Conservation (phyloP, 2,888 invertebrate genomes). For the Noctua fimbriata region DNA sequence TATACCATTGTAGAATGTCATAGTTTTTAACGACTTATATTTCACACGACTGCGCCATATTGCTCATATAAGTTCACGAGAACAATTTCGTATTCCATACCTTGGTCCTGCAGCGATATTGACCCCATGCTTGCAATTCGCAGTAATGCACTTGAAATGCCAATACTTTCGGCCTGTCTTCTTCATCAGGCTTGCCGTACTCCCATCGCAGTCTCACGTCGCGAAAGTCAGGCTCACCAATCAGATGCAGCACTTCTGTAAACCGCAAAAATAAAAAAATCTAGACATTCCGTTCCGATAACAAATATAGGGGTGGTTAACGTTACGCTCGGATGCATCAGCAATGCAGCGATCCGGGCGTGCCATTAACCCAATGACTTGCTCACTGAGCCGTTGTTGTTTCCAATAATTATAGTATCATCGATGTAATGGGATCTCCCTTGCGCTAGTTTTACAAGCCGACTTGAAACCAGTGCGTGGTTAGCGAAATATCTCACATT, state of each 20-base stretch:
- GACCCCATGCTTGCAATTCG: conserved; percentile 95
- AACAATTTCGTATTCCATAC: conserved; percentile 74
- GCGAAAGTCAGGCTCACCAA: conserved; percentile 92
- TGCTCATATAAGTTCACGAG: conserved; percentile 1
- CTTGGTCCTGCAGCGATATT: conserved; percentile 93
- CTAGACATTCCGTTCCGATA: conserved; percentile 39
- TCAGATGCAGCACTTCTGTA: conserved; percentile 91
- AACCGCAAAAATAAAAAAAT: conserved; percentile 64
- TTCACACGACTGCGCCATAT: conserved; percentile 23
- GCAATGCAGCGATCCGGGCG: conserved; percentile 80
- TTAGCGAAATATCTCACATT: conserved; percentile 53
- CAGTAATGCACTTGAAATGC: conserved; percentile 94
- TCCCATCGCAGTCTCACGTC: conserved; percentile 92
- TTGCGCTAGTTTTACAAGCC: conserved; percentile 55
- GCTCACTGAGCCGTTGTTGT: conserved; percentile 82
- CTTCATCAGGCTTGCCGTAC: conserved; percentile 84
- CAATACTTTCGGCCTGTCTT: conserved; percentile 84
- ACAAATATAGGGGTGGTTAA: conserved; percentile 60
- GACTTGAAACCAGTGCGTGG: conserved; percentile 39
- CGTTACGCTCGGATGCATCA: conserved; percentile 75
- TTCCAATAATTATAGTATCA: conserved; percentile 73
- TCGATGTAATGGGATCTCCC: conserved; percentile 72
- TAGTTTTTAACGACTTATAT: conserved; percentile 59
- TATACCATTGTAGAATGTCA: conserved; percentile 58
- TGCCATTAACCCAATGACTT: conserved; percentile 88